phyloP scores from a whole-genome alignment of 2,888 invertebrate genomes.

The Nesidiocoris tenuis region DNA sequence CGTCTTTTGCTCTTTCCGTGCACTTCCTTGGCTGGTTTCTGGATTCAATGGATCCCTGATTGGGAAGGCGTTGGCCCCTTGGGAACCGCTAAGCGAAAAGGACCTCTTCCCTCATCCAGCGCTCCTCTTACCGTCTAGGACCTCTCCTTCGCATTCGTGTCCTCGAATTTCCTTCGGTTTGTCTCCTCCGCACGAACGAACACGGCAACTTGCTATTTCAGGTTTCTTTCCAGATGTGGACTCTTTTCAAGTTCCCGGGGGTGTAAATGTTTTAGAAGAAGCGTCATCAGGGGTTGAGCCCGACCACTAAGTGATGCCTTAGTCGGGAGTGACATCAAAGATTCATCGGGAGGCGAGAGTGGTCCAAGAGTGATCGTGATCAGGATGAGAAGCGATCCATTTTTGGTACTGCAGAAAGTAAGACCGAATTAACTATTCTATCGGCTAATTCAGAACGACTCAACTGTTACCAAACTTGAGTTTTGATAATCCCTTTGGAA shows the following conservation, averaged over 20 bases:
- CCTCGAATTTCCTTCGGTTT: slow-evolving; percentile 7
- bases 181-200: slow-evolving; percentile 1
- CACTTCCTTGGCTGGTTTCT: background rate
- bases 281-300: slow-evolving; percentile 25
- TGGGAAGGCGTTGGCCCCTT: slow-evolving; percentile 27
- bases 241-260: background rate
- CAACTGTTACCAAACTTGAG: no score
- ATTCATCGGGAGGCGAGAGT: slow-evolving; percentile 16
- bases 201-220: background rate
- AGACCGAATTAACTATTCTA: no score
- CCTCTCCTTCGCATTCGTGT: no score
- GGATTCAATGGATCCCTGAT: slow-evolving; percentile 32
- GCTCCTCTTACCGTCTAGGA: no score
- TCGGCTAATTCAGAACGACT: no score
- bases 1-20: background rate
- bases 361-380: no score
- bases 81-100: slow-evolving; percentile 3
- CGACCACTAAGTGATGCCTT: slow-evolving; percentile 32
- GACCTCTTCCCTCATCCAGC: background rate
- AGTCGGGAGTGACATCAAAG: slow-evolving; percentile 18
- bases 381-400: no score
- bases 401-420: no score
- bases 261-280: slow-evolving; percentile 35
- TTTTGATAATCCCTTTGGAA: no score
- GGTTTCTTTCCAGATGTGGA: background rate